Evolutionary conservation across 2,797 vertebrate genomes (phyloP), one percentile per base, ranked within the genome.

Genomic region (Crossoptilon crossoptilon): DNA sequence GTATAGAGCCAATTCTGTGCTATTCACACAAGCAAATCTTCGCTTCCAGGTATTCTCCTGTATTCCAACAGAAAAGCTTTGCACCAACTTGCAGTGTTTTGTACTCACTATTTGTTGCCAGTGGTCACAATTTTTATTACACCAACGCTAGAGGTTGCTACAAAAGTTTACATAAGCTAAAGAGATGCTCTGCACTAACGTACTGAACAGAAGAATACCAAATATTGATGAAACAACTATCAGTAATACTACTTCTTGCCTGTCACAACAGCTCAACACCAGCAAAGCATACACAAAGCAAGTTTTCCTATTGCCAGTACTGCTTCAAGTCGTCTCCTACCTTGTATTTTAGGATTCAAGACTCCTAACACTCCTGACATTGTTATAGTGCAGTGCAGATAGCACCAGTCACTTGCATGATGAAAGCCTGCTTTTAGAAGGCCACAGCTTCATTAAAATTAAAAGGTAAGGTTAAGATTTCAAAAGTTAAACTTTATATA

Each of bases 171-270:
- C 17, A 31, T 3, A 14, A 73, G 13, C 17, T 48, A 78, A n/a
- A 63, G 75, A 55, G 46, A 43, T 35, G 24, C 31, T 76, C 64
- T 27, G 11, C 51, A 18, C 29, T 29, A 13, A 67, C 27, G 7
- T 29, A 5, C 6, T 27, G 0, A 1, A 60, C 8, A 51, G 27
- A 31, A 53, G 10, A 44, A 26, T 0, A 78, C 11, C 19, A 64
- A 94, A n/a, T 41, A 29, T 43, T 11, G 14, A 43, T 43, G 41
- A 24, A 56, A 24, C 19, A 53, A 49, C 5, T 29, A 39, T 10
- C 3, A 70, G 5, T 1, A 51, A 64, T 15, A 70, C 26, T 10
- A 15, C 69, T 78, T 31, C 81, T 27, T 63, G 14, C 22, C 31
- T 44, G 8, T 53, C 59, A 84, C 26, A 67, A 68, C 9, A 87